Percentiles rank a stretch among this genome's conserved stretches.
phyloP scores from a whole-genome alignment of 2,113 vertebrate genomes.

The Chunga burmeisteri region DNA sequence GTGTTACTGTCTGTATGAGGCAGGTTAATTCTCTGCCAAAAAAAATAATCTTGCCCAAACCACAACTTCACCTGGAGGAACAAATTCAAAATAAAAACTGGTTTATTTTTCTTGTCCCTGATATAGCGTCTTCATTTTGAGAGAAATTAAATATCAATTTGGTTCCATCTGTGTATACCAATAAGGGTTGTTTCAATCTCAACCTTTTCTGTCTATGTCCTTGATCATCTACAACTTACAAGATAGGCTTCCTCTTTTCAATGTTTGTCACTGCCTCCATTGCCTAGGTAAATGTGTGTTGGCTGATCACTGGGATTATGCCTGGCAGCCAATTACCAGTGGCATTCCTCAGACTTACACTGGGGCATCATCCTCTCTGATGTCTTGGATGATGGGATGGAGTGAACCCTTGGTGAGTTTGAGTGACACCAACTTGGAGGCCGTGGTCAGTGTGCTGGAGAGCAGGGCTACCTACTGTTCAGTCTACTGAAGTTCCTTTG shows the following conservation, averaged over 20 bases:
- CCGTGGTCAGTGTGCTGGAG: background rate
- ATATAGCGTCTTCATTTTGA: background rate
- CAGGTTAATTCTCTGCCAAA: background rate
- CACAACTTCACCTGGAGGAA: background rate
- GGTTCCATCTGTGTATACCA: background rate
- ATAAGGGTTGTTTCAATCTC: background rate
- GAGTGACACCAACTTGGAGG: background rate
- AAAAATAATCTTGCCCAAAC: background rate
- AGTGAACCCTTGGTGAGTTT: background rate
- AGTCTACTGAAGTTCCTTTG: too few relatives aligned
- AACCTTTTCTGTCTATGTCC: background rate
- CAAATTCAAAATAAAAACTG: background rate
- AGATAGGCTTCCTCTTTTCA: background rate
- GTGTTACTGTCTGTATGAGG: background rate
- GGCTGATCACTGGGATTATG: background rate
- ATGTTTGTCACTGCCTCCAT: background rate
- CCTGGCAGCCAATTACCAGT: background rate
- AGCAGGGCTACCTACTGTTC: accelerated
- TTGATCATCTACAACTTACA: background rate
- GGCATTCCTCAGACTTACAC: background rate
- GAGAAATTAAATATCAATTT: background rate
- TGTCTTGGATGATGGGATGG: background rate
- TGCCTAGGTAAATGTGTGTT: background rate
- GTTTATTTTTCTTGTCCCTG: background rate
- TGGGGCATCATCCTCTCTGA: background rate